phyloP scores from a whole-genome alignment of 2,113 vertebrate genomes.

The Salvelinus namaycush region DNA sequence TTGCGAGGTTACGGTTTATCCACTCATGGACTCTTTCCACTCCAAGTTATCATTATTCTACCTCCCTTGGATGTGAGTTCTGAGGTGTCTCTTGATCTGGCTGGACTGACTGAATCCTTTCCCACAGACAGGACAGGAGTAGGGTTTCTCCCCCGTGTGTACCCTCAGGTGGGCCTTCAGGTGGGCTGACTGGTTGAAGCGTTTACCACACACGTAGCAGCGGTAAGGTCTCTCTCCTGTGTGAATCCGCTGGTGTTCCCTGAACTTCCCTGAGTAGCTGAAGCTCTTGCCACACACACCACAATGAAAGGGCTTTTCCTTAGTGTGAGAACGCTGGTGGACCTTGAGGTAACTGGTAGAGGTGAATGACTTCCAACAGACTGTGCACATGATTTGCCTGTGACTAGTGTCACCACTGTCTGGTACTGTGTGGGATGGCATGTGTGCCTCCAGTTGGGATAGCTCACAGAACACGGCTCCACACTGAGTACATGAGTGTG shows the following conservation, averaged over 20 bases:
- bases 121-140: slow-evolving; percentile 19
- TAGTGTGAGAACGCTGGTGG: slow-evolving; percentile 24
- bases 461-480: background rate
- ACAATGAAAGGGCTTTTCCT: slow-evolving; percentile 15
- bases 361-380: slow-evolving; percentile 14
- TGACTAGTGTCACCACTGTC: background rate
- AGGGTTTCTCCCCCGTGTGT: slow-evolving; percentile 27
- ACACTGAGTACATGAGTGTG: background rate
- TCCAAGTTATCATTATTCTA: background rate
- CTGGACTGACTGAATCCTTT: slow-evolving; percentile 12
- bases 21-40: background rate
- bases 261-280: slow-evolving; percentile 11
- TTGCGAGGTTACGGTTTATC: too few species aligned
- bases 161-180: slow-evolving; percentile 18
- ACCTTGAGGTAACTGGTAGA: background rate
- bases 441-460: background rate
- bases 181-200: slow-evolving; percentile 16
- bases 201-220: slow-evolving; percentile 16
- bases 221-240: slow-evolving; percentile 12
- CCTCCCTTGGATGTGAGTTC: slow-evolving; percentile 1
- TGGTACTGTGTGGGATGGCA: background rate
- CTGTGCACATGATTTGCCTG: background rate
- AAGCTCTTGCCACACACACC: slow-evolving; percentile 29
- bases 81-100: slow-evolving; percentile 17
- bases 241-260: slow-evolving; percentile 19